Base-by-base conservation (phyloP, 2,888 invertebrate genomes). In the Erpobdella octoculata region DNA sequence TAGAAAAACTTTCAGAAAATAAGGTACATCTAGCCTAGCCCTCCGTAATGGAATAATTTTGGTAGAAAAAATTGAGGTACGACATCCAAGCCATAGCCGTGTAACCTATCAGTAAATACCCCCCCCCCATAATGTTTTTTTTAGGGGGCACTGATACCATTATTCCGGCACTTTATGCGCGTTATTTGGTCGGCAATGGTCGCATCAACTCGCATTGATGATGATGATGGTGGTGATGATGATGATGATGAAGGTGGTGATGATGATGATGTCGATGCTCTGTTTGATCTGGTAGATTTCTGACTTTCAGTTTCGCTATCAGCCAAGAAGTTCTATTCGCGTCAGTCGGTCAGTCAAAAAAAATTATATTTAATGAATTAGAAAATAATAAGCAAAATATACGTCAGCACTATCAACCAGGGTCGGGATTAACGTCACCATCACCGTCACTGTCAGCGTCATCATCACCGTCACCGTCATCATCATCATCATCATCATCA, bases 401-500 rank as follows among this genome's bases (percentile, higher is more conserved):
- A 41, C 41, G 18, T 12, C 41, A 41, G 9, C 41, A 41, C 41
- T 41, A 18, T 18, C 41, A 18, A 41, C 41, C 9, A 41, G 9
- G 41, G 41, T 12, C 41, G 41, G 41, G 41, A 12, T 41, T 18
- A n/a, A 9, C 12, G 9, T n/a, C 28, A n/a, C 15, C 70, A 9
- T 1, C 35, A 41, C 1, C 37, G 37, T 61, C 37, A 59, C 6
- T 61, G 21, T 53, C 59, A 35, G 31, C 59, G 35, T 59, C 70
- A n/a, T 59, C 59, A 58, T 59, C 59, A 58, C 35, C 59, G 25
- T 59, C 70, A 31, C 58, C 70, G n/a, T 70, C 58, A 9, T 69
- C 35, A 46, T 33, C 68, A n/a, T 46, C 46, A 28, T 21, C 66
- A 18, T 68, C 68, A 53, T 68, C 68, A 68, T 68, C 61, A 69